Conservation (phyloP, 2,797 vertebrate genomes). For the Spheniscus humboldti region DNA sequence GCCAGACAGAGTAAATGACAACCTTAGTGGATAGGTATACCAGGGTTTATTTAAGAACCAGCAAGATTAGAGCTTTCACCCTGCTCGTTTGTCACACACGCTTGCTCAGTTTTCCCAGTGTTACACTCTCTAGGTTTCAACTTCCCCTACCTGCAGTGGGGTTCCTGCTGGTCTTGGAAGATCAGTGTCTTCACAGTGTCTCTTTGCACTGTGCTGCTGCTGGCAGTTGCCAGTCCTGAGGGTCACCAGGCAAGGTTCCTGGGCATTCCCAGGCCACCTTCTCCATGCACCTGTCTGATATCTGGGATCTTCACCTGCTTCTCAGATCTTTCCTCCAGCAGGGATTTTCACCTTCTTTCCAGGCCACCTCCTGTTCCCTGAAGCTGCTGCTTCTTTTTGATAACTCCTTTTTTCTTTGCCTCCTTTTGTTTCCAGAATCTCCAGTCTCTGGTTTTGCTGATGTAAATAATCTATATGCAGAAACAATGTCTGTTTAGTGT, state of each 20-base stretch:
- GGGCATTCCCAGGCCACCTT: background rate
- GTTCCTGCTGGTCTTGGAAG: background rate
- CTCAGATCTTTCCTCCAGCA: background rate
- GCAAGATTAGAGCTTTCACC: background rate
- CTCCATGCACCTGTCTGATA: background rate
- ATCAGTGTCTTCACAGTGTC: background rate
- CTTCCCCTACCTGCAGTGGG: rapidly evolving
- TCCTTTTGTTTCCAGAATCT: background rate
- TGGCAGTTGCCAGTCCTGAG: background rate
- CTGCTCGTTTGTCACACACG: background rate
- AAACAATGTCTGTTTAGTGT: background rate
- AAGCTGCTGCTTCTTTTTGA: background rate
- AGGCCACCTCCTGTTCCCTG: background rate
- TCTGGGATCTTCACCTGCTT: background rate
- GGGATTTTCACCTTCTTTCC: background rate
- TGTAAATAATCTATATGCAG: background rate
- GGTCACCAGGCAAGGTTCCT: background rate
- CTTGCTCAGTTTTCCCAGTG: background rate
- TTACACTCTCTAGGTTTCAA: background rate
- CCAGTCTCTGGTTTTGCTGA: background rate
- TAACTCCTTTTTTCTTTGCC: background rate
- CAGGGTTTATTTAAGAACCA: background rate
- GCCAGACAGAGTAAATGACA: background rate
- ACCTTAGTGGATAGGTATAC: rapidly evolving
- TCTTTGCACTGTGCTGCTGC: background rate